Evolutionary conservation across 2,113 vertebrate genomes (phyloP), one percentile per base, ranked within the genome.

Genomic region (Brachyistius frenatus): DNA sequence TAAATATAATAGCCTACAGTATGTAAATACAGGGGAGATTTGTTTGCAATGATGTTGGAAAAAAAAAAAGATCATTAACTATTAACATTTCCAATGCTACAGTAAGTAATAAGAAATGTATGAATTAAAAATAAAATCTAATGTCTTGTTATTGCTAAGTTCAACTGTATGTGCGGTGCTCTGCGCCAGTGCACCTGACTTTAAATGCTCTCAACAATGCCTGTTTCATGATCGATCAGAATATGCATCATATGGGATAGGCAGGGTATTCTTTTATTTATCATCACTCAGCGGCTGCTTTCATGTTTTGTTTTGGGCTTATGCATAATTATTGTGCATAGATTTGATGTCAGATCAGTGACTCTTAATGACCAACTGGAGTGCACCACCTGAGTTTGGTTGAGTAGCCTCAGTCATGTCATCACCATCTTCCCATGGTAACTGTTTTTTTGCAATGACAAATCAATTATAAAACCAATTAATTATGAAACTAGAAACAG

Each of bases 321-420:
- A 7, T 33, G 36, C 5, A 35, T 10, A 32, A 70, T 7, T 52
- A 52, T 8, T 16, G 49, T 23, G 3, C 7, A 5, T 52, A 30
- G 30, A 39, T 50, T 16, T 44, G 35, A 62, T n/a, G 9, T 53
- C 7, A 15, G 46, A 11, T 41, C 47, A 8, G 31, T 16, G 23
- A 73, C 13, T 60, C 13, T 41, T 23, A 53, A 49, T 33, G 54
- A 70, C 13, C 0, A 23, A 58, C 31, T 23, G 39, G 15, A 49
- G 8, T 36, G 6, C 39, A 70, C 15, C 7, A n/a, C 41, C 69
- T 72, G 33, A 7, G 35, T 52, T 72, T 37, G 32, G 37, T 64
- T 57, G 7, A 55, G 53, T 33, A 13, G 31, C 9, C n/a, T 52
- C 14, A 3, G 50, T 37, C 58, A 39, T 35, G 32, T 56, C 44